A percentile compares a stretch with the other conserved stretches of the same genome.
Evolutionary conservation across 2,113 vertebrate species (phyloP).

Genomic region (Aix galericulata): DNA sequence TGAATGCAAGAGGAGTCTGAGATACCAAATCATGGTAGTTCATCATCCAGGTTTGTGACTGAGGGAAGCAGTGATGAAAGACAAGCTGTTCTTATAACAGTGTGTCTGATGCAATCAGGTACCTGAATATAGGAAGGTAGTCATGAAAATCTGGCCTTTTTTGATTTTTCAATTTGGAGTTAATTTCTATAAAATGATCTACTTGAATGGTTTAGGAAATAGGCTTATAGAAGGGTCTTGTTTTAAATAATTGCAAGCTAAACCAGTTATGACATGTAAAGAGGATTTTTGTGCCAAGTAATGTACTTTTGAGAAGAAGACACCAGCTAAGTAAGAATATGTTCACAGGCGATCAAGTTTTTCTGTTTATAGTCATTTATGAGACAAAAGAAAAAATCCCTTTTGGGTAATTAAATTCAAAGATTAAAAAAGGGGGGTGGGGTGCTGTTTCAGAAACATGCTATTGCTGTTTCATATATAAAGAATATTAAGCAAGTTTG

Average conservation of each 20-base stretch:
- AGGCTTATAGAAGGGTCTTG: neutral
- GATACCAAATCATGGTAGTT: neutral
- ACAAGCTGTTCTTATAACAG: neutral
- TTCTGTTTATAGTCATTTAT: neutral
- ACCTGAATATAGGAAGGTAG: neutral
- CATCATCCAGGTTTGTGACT: neutral
- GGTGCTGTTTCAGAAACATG: neutral
- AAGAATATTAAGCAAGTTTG: neutral
- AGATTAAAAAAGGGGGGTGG: neutral
- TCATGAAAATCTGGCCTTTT: neutral
- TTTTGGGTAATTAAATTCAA: neutral
- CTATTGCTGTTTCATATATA: neutral
- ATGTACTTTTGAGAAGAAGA: neutral
- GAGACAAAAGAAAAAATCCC: neutral
- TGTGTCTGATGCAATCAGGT: neutral
- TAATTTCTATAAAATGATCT: neutral
- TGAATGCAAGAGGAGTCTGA: neutral
- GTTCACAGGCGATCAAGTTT: neutral
- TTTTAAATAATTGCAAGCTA: neutral
- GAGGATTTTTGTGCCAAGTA: neutral
- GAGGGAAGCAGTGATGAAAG: neutral
- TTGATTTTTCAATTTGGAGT: neutral
- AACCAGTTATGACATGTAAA: neutral
- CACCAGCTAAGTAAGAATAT: neutral
- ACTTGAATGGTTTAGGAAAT: neutral